Percentiles rank a stretch among this genome's conserved stretches.
These are phyloP conservation scores for Nemoura dubitans DNA, from an alignment of 2,888 invertebrate species.

Conservation along the genomic window DNA sequence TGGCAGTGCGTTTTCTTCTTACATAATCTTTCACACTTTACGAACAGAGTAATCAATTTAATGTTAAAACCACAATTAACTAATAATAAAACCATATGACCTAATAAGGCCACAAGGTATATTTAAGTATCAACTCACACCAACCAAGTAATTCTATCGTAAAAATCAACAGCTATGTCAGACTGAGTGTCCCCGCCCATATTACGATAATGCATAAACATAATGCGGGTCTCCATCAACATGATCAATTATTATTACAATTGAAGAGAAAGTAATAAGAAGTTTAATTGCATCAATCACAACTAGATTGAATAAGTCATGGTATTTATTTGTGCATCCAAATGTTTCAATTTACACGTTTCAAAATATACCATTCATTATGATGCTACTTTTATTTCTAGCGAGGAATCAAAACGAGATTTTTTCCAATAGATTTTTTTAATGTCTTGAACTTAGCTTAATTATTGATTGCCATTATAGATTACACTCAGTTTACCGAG, in stretches of 20 bases:
- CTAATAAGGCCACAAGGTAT: not conserved
- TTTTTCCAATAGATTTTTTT: too few species aligned
- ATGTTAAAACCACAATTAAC: not conserved
- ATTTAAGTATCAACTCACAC: not conserved
- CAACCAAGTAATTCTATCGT: not conserved
- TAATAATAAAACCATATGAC: not conserved
- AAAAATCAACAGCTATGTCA: not conserved
- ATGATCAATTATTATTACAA: not conserved
- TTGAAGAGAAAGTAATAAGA: not conserved
- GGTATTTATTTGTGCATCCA: not conserved
- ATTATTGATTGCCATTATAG: not conserved
- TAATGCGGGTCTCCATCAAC: not conserved
- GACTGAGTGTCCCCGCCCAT: not conserved
- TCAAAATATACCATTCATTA: not conserved
- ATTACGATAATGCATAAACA: not conserved
- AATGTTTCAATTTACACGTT: not conserved
- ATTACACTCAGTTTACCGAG: not conserved
- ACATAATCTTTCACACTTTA: conserved; percentile 7
- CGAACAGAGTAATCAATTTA: not conserved
- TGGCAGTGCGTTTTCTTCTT: not conserved
- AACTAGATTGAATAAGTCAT: too few species aligned
- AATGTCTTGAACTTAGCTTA: not conserved
- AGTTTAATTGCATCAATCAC: not conserved
- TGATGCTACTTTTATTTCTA: not conserved
- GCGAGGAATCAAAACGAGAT: not conserved